A percentile compares a stretch with the other conserved stretches of the same genome.
Conservation (phyloP, 2,797 vertebrate genomes). For the Clarias fuscus region DNA sequence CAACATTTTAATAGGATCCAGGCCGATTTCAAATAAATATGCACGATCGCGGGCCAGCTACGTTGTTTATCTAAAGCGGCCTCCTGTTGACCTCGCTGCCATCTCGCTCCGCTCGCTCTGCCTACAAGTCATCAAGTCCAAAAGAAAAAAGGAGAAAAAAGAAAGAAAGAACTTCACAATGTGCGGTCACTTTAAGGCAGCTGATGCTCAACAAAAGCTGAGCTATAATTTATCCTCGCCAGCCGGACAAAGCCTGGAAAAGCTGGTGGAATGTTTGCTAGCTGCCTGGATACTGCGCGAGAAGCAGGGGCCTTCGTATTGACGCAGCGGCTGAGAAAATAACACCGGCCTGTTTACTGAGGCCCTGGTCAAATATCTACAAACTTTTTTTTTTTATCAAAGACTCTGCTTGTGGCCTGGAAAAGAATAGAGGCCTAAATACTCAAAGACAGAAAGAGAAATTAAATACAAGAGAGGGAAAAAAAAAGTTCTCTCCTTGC, state of each 20-base stretch:
- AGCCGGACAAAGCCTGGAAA: constrained; percentile 63
- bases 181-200: constrained; percentile 57
- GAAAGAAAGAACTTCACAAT: constrained; percentile 34
- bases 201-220: constrained; percentile 59
- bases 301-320: constrained; percentile 56
- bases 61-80: constrained; percentile 44
- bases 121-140: constrained; percentile 22
- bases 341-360: constrained; percentile 63
- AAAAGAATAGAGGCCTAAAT: constrained; percentile 42
- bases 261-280: constrained; percentile 65
- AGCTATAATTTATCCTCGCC: constrained; percentile 64
- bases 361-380: constrained; percentile 60
- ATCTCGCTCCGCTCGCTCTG: constrained; percentile 14
- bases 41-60: constrained; percentile 33
- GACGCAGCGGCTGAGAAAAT: constrained; percentile 63
- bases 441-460: constrained; percentile 21
- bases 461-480: constrained; percentile 12
- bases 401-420: constrained; percentile 50
- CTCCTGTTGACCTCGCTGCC: constrained; percentile 42
- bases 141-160: background rate
- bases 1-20: constrained; percentile 56
- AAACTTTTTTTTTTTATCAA: constrained; percentile 57
- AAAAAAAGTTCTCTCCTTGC: constrained; percentile 23
- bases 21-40: constrained; percentile 51
- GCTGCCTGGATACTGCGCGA: constrained; percentile 62